These are phyloP conservation scores for Ophioninae sp. DNA, from an alignment of 2,888 invertebrate species.

Conservation along the genomic window DNA sequence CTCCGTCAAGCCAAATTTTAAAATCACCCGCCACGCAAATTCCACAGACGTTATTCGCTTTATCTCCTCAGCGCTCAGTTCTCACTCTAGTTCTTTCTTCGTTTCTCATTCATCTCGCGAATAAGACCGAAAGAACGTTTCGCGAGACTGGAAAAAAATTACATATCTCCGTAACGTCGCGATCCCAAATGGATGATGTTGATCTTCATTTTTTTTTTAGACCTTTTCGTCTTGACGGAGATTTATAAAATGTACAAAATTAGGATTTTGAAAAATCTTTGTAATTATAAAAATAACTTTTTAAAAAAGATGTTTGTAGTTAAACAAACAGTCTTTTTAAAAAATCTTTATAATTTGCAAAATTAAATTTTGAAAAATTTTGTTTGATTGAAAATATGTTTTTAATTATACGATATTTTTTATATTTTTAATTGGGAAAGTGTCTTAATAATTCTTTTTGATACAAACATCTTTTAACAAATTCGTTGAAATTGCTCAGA, in stretches of 20 bases:
- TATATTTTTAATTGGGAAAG: too few relatives aligned
- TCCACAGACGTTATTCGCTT: conserved; percentile 36
- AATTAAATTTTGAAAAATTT: too few relatives aligned
- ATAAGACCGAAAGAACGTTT: conserved; percentile 44
- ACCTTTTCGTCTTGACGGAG: background rate
- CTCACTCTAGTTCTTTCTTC: conserved; percentile 16
- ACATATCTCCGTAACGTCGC: conserved; percentile 28
- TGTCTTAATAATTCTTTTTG: too few relatives aligned
- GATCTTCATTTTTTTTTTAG: background rate
- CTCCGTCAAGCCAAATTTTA: conserved; percentile 34
- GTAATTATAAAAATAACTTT: too few relatives aligned
- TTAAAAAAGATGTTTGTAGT: too few relatives aligned
- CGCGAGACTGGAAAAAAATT: conserved; percentile 28
- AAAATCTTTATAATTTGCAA: too few relatives aligned
- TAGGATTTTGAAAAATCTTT: too few relatives aligned
- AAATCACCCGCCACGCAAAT: conserved; percentile 41
- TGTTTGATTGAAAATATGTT: too few relatives aligned
- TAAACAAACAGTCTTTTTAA: too few relatives aligned
- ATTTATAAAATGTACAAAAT: too few relatives aligned
- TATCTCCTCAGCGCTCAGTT: conserved; percentile 1
- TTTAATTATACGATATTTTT: too few relatives aligned
- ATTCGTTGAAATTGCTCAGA: background rate
- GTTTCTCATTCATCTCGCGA: conserved; percentile 2
- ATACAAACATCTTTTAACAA: background rate
- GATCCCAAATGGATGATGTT: conserved; percentile 3